A percentile compares a stretch with the other conserved stretches of the same genome.
Evolutionary conservation across 2,113 vertebrate genomes (phyloP).

Genomic region (Aythya baeri): DNA sequence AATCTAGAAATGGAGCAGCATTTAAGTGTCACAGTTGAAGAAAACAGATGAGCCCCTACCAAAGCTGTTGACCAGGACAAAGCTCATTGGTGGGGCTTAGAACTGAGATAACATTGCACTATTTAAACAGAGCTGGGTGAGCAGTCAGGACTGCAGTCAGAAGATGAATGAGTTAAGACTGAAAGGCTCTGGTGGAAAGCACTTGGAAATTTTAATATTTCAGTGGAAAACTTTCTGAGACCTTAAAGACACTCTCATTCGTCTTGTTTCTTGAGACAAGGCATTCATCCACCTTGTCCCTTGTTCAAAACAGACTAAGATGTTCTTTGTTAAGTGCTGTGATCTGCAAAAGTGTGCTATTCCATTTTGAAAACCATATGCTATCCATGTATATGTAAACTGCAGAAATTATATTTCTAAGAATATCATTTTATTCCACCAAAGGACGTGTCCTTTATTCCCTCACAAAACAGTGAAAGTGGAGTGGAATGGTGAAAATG

Average conservation of each 20-base stretch:
- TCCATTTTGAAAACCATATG: not conserved
- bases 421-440: not conserved
- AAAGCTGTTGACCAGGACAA: not conserved
- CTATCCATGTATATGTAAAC: not conserved
- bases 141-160: not conserved
- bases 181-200: not conserved
- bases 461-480: not conserved
- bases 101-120: not conserved
- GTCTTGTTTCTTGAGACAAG: not conserved
- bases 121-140: rapidly evolving
- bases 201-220: not conserved
- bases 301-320: not conserved
- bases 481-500: not conserved
- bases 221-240: not conserved
- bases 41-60: not conserved
- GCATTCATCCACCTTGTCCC: not conserved
- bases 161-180: not conserved
- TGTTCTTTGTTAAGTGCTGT: not conserved
- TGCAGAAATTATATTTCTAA: not conserved
- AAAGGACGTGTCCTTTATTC: not conserved
- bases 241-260: not conserved
- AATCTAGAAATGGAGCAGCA: not conserved
- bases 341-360: not conserved
- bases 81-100: rapidly evolving
- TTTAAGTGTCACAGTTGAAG: too few relatives aligned